Evolutionary conservation across 2,888 invertebrate genomes (phyloP).

Genomic region (Anthrax anthrax): DNA sequence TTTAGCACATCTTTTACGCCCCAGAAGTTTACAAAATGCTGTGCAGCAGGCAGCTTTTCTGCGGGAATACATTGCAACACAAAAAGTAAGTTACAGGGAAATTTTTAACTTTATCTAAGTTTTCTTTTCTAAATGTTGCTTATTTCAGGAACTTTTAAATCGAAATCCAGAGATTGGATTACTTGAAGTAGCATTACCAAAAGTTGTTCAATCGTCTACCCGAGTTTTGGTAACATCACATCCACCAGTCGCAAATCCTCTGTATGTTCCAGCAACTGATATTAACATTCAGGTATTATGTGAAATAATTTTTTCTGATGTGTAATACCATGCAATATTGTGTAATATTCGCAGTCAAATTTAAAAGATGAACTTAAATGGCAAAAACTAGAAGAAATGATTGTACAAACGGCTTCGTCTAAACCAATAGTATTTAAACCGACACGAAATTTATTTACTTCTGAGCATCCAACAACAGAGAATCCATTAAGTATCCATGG

Average conservation of each 20-base stretch:
- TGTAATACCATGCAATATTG: slow-evolving; percentile 2
- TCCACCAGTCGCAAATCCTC: slow-evolving; percentile 21
- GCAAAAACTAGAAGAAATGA: slow-evolving; percentile 63
- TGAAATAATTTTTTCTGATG: neutral
- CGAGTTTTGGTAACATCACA: slow-evolving; percentile 43
- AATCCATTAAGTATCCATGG: slow-evolving; percentile 60
- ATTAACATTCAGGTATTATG: slow-evolving; percentile 23
- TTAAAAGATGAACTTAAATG: slow-evolving; percentile 40
- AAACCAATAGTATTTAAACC: slow-evolving; percentile 64
- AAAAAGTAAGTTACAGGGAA: slow-evolving; percentile 50
- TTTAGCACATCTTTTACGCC: slow-evolving; percentile 61
- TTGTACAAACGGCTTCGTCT: slow-evolving; percentile 54
- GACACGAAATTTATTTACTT: slow-evolving; percentile 56
- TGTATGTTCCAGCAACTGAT: slow-evolving; percentile 27
- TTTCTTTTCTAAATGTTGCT: neutral
- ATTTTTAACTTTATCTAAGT: too few species aligned
- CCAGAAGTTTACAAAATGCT: slow-evolving; percentile 53
- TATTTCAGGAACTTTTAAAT: slow-evolving; percentile 25
- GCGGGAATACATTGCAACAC: slow-evolving; percentile 73
- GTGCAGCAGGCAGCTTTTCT: slow-evolving; percentile 68
- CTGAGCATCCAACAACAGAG: slow-evolving; percentile 45
- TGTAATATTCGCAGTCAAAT: slow-evolving; percentile 21
- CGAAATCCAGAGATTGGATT: slow-evolving; percentile 32
- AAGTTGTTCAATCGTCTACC: slow-evolving; percentile 51
- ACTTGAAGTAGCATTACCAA: slow-evolving; percentile 59